phyloP scores from a whole-genome alignment of 2,797 vertebrate species.

The Distichodus sexfasciatus region DNA sequence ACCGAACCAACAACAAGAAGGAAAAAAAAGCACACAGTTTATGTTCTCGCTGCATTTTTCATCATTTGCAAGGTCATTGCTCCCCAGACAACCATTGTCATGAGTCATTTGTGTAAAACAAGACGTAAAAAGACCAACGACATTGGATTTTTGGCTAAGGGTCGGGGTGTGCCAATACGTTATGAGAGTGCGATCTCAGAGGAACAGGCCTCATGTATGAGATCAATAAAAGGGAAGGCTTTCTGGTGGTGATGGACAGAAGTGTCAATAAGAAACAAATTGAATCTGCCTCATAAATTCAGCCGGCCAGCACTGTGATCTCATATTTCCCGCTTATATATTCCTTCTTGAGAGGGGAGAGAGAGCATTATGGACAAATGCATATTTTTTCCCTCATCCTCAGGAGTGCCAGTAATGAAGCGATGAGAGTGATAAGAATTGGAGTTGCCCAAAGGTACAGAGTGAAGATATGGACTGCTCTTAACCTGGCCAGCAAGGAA shows the following conservation, averaged over 20 bases:
- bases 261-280: slow-evolving; percentile 50
- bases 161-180: slow-evolving; percentile 36
- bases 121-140: slow-evolving; percentile 36
- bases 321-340: slow-evolving; percentile 36
- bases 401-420: slow-evolving; percentile 11
- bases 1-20: no score
- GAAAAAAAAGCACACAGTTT: not conserved
- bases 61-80: slow-evolving; percentile 32
- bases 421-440: not conserved
- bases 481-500: no score
- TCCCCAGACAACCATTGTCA: slow-evolving; percentile 27
- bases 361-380: slow-evolving; percentile 4
- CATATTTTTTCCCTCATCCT: slow-evolving; percentile 2
- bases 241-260: slow-evolving; percentile 31
- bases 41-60: not conserved
- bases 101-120: slow-evolving; percentile 42
- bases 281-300: slow-evolving; percentile 44
- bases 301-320: slow-evolving; percentile 20
- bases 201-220: slow-evolving; percentile 25
- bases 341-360: not conserved
- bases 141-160: slow-evolving; percentile 32
- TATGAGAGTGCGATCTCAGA: slow-evolving; percentile 35
- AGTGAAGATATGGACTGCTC: no score
- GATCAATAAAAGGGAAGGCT: slow-evolving; percentile 48
- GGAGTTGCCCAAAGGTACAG: not conserved